Evolutionary conservation across 2,113 vertebrate genomes (phyloP), one percentile per base, ranked within the genome.

Genomic region (Bombycilla garrulus): DNA sequence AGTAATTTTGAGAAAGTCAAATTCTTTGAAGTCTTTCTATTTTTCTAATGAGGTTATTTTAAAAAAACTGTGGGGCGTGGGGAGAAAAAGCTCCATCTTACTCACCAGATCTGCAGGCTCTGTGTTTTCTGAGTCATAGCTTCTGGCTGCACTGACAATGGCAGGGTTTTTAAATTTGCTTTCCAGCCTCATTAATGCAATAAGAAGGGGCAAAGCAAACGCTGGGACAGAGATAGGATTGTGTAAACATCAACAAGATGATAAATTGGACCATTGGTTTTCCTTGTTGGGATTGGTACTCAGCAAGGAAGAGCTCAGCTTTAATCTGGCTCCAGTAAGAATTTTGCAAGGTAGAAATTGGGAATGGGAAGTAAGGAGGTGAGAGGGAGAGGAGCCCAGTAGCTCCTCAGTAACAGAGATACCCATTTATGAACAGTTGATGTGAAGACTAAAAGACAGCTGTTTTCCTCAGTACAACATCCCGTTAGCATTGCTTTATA

Each of bases 111-210:
- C 58, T 88, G 62, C 85, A 90, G 74, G 67, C 60, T 90, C 81
- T 79, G 33, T 82, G 66, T 82, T 53, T 94, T 95, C 90, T 93
- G 92, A 96, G 71, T 96, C 92, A 90, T 77, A 95, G 88, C 79
- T 95, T 45, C 93, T 95, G 87, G 85, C 93, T 92, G 84, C 48
- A 86, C 40, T 71, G 71, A 60, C 78, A 93, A 78, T 73, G 60
- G 92, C 42, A 88, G 33, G 36, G 35, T 40, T 85, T 85, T 92
- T 56, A 15, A 91, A 90, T 90, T 91, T 93, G 50, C 74, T 96
- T 95, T 90, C 87, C 72, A 11, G n/a, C 42, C 93, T 86, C 4
- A 2, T 93, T 93, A 92, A 60, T 80, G 86, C 62, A 80, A 50
- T 90, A 91, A 85, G 22, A 96, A 33, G 58, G 48, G 81, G 15